Evolutionary conservation across 2,113 vertebrate species (phyloP), one percentile per base, ranked within the genome.

Genomic region (Opisthocomus hoazin): DNA sequence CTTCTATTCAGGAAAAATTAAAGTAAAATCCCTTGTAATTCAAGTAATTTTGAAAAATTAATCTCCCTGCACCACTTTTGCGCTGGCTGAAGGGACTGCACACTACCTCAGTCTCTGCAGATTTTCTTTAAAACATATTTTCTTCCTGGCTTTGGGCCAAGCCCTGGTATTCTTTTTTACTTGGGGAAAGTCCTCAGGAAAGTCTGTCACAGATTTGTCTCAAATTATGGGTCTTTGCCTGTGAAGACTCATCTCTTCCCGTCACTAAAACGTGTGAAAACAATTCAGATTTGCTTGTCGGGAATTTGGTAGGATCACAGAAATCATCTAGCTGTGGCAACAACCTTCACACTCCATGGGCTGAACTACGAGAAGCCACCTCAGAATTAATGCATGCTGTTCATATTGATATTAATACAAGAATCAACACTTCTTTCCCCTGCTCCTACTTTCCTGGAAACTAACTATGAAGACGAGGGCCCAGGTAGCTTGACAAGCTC

Each of bases 161-260:
- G 34, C 19, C 73, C 69, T 69, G 61, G 70, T 90, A 86, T 84
- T 79, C 88, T 76, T 95, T 95, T 87, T 89, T 70, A 95, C 68
- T 82, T 87, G 70, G 87, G 86, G 69, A 70, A 96, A 95, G 80
- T 95, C 94, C 60, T 95, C 79, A 82, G 89, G 48, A 85, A 90
- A 87, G 63, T 73, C 83, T 90, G 79, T 50, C 41, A 65, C 53
- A 76, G 45, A 68, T 88, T 84, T 69, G 30, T 71, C 69, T 89
- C 3, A 1, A 93, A 94, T 84, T 73, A 81, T 8, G n/a, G 54
- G 90, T 61, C 81, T 89, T 86, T 22, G 53, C 60, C 73, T 90
- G 54, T 64, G 74, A 94, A 84, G 84, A 91, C 74, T 89, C 19
- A 88, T 79, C 70, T 89, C 73, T 92, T 90, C 70, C 75, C 68